phyloP scores from a whole-genome alignment of 2,888 invertebrate genomes.

The Meteorus cinctellus region DNA sequence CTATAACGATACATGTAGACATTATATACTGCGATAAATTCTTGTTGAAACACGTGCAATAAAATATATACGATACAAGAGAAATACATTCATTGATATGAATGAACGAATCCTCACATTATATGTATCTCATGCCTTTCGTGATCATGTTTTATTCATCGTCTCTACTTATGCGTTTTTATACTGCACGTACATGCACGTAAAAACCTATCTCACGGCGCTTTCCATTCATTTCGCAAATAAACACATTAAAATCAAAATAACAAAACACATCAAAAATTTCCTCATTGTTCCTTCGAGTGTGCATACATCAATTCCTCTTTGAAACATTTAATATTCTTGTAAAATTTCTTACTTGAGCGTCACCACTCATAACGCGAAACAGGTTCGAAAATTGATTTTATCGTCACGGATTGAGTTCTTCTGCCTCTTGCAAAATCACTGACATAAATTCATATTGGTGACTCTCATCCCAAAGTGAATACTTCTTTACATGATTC shows the following conservation, averaged over 20 bases:
- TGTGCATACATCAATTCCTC: too few relatives aligned
- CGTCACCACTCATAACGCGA: too few relatives aligned
- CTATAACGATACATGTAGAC: background rate
- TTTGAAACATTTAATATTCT: too few relatives aligned
- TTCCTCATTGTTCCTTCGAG: too few relatives aligned
- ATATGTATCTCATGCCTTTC: background rate
- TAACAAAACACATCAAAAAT: background rate
- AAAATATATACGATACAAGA: background rate
- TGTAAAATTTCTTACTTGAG: too few relatives aligned
- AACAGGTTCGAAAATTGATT: too few relatives aligned
- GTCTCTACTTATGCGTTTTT: background rate
- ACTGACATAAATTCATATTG: too few relatives aligned
- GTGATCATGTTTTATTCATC: constrained; percentile 19
- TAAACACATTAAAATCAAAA: background rate
- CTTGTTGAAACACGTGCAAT: background rate
- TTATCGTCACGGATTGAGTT: too few relatives aligned
- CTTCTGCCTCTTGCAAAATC: too few relatives aligned
- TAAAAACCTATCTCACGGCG: background rate
- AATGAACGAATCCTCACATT: background rate
- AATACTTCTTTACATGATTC: too few relatives aligned
- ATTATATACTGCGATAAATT: background rate
- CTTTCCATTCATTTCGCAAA: background rate
- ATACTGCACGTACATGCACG: background rate
- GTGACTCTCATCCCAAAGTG: too few relatives aligned
- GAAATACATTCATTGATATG: constrained; percentile 3